phyloP scores from a whole-genome alignment of 2,888 invertebrate species.

The Aethes cnicana region DNA sequence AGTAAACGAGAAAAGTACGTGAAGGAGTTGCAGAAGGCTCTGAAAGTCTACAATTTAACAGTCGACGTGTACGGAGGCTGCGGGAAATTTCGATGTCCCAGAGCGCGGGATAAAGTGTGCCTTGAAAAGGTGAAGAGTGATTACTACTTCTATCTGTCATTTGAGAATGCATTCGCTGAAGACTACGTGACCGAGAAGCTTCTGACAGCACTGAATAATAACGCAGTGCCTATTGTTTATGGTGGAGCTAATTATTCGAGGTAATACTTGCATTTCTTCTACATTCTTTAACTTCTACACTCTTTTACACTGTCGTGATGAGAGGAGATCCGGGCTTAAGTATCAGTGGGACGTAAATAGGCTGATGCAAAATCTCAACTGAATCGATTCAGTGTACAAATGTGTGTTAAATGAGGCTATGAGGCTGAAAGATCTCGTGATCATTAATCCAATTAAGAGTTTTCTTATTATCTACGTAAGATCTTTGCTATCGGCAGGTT shows the following conservation, averaged over 20 bases:
- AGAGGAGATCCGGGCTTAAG: no score
- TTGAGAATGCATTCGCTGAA: conserved; percentile 87
- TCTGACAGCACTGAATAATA: conserved; percentile 80
- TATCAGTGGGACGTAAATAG: no score
- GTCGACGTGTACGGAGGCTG: conserved; percentile 82
- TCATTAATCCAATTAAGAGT: no score
- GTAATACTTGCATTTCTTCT: no score
- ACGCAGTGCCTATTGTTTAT: conserved; percentile 85
- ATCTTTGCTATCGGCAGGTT: conserved; percentile 51
- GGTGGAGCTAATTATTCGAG: conserved; percentile 85
- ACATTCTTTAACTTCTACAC: no score
- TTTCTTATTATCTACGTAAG: neutral
- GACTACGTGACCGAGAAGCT: conserved; percentile 83
- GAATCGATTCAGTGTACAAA: no score
- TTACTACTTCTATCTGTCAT: conserved; percentile 88
- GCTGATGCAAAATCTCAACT: no score
- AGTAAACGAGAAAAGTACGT: conserved; percentile 54
- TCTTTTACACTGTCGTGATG: no score
- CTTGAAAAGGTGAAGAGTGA: conserved; percentile 67
- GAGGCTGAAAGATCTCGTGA: no score
- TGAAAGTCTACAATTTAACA: conserved; percentile 44
- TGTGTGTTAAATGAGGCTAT: no score
- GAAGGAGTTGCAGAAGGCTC: conserved; percentile 45
- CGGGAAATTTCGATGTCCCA: conserved; percentile 61
- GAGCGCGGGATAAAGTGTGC: conserved; percentile 46